Base-by-base conservation (phyloP, 2,888 invertebrate genomes). In the Neuroscelio doddi region DNA sequence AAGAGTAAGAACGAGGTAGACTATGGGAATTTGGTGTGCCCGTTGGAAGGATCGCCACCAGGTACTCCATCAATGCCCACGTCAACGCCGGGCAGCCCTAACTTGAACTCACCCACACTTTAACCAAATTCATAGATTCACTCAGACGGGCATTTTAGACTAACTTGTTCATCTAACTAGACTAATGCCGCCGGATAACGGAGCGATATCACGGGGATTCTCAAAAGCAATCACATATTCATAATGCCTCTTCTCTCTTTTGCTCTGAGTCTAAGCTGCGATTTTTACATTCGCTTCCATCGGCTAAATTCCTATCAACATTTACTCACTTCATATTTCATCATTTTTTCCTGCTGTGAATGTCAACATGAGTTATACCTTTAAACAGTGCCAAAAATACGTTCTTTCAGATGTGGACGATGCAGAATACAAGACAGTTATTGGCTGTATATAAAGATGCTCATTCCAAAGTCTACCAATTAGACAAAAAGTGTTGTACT, bases 1-100 rank as follows among this genome's bases (percentile, higher is more conserved):
- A 94, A 93, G 85, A 93, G 93, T 79, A 93, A 93, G 86, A 91
- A 91, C 69, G 96, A 95, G 78, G 86, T 91, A 30, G 95, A 95
- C 75, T 90, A 92, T 76, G 93, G 92, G 16, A 94, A 95, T 81
- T 89, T 94, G 77, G 93, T 97, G 71, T 96, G 96, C 78, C 96
- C 96, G n/a, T 87, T 93, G 78, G 87, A 87, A 72, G 85, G 85
- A 74, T 85, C 87, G 64, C 86, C 86, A 70, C 80, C 83, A 79
- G 80, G 82, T 80, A 81, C 83, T 63, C 81, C 84, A 72, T 79
- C 79, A 71, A 76, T 81, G 61, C 72, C 82, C 51, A 72, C 81
- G 57, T 81, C 82, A 69, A 81, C 78, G 65, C 79, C 82, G 34
- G 77, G 81, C 73, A 84, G 82, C 65, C 81, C 83, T 80, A 83